A percentile compares a stretch with the other conserved stretches of the same genome.
These are phyloP conservation scores for Phymatocera aterrima DNA, from an alignment of 2,888 invertebrate species.

Conservation along the genomic window DNA sequence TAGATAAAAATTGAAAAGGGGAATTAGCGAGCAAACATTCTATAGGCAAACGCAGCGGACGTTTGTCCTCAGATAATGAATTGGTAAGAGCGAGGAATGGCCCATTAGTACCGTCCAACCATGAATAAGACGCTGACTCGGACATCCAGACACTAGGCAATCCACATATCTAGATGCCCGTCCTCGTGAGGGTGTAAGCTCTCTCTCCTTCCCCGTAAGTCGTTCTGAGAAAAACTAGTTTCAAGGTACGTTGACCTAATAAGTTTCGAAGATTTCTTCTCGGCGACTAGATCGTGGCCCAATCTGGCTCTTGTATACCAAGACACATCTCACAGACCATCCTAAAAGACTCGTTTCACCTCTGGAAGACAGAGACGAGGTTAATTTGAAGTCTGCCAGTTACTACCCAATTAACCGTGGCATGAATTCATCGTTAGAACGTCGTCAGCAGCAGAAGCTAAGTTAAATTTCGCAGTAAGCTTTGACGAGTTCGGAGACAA, in stretches of 20 bases:
- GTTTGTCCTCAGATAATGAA: conserved; percentile 37
- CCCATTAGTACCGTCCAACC: conserved; percentile 39
- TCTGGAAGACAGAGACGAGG: conserved; percentile 3
- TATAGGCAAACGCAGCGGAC: conserved; percentile 16
- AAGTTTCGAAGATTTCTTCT: neutral
- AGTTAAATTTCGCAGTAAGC: conserved; percentile 4
- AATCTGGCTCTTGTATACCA: neutral
- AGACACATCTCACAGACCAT: conserved; percentile 4
- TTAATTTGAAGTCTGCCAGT: conserved; percentile 9
- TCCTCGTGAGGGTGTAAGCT: conserved; percentile 34
- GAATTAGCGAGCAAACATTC: neutral
- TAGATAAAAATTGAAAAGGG: conserved; percentile 4
- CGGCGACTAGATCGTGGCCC: neutral
- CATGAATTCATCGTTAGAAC: conserved; percentile 12
- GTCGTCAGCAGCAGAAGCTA: conserved; percentile 9
- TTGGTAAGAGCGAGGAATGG: conserved; percentile 41
- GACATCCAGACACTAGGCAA: conserved; percentile 21
- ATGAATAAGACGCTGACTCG: conserved; percentile 37
- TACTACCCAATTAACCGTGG: conserved; percentile 32
- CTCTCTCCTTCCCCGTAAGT: neutral
- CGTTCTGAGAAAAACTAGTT: conserved; percentile 16
- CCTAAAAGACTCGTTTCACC: neutral
- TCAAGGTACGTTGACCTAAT: conserved; percentile 30
- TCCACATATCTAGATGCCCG: conserved; percentile 6
- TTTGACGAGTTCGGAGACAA: conserved; percentile 22